phyloP scores from a whole-genome alignment of 1,140 invertebrate species.

The Cydia strobilella region DNA sequence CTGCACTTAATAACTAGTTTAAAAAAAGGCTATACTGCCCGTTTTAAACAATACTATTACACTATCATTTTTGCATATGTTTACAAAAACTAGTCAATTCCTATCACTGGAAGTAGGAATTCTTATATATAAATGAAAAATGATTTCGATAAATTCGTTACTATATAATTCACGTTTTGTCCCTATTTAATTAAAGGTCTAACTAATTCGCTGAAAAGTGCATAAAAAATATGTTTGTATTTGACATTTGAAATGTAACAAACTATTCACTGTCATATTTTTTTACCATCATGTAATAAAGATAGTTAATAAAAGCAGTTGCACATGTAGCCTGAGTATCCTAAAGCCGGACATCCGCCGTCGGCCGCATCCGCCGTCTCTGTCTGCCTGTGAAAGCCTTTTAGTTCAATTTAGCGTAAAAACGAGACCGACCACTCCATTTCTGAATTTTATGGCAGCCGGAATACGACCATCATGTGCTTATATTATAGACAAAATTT shows the following conservation, averaged over 20 bases:
- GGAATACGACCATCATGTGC: constrained; percentile 41
- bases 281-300: neutral
- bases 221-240: too few relatives aligned
- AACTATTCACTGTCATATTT: too few relatives aligned
- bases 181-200: too few relatives aligned
- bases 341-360: constrained; percentile 63
- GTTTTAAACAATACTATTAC: too few relatives aligned
- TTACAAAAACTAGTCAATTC: too few relatives aligned
- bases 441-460: constrained; percentile 54
- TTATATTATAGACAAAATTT: neutral
- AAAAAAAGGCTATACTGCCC: neutral
- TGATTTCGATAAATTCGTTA: too few relatives aligned
- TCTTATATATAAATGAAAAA: too few relatives aligned
- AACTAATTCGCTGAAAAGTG: too few relatives aligned
- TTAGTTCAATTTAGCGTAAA: constrained; percentile 74
- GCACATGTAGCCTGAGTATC: constrained; percentile 49
- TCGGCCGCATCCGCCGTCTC: constrained; percentile 55
- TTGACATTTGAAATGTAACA: too few relatives aligned
- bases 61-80: too few relatives aligned
- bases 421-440: constrained; percentile 50
- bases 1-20: neutral
- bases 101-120: too few relatives aligned
- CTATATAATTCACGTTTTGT: too few relatives aligned
- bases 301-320: constrained; percentile 39
- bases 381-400: constrained; percentile 68